phyloP scores from a whole-genome alignment of 2,113 vertebrate species.

The Mustela nigripes region DNA sequence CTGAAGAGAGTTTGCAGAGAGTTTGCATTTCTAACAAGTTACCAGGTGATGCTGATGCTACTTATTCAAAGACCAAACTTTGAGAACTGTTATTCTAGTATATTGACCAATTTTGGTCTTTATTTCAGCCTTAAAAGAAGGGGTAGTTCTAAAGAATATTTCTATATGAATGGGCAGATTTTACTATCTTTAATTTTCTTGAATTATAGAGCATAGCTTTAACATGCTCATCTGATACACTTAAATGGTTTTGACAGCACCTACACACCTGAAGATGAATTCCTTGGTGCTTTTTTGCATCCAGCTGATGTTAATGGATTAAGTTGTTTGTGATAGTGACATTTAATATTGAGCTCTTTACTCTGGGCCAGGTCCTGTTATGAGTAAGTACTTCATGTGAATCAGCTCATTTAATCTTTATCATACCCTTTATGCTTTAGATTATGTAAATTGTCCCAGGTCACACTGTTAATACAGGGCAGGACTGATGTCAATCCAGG shows the following conservation, averaged over 20 bases:
- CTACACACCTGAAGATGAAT: neutral
- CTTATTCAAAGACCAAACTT: neutral
- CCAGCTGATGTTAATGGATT: neutral
- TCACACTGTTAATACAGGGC: neutral
- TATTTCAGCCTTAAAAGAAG: neutral
- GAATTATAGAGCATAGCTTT: slow-evolving; percentile 33
- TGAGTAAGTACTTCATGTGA: neutral
- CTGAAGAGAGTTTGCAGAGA: neutral
- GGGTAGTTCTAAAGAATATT: neutral
- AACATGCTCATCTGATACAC: neutral
- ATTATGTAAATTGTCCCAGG: neutral
- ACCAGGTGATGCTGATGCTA: neutral
- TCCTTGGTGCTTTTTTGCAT: neutral
- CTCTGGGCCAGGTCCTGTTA: neutral
- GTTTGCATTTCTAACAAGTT: neutral
- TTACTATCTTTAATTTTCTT: slow-evolving; percentile 26
- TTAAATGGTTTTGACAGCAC: slow-evolving; percentile 22
- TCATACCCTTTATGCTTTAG: neutral
- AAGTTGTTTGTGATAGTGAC: neutral
- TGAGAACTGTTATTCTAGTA: slow-evolving; percentile 29
- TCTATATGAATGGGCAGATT: neutral
- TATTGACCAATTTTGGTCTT: slow-evolving; percentile 18
- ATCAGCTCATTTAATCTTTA: neutral
- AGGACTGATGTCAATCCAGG: neutral
- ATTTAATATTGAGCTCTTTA: neutral